Evolutionary conservation across 2,888 invertebrate genomes (phyloP).

Genomic region (Philereme transversata): DNA sequence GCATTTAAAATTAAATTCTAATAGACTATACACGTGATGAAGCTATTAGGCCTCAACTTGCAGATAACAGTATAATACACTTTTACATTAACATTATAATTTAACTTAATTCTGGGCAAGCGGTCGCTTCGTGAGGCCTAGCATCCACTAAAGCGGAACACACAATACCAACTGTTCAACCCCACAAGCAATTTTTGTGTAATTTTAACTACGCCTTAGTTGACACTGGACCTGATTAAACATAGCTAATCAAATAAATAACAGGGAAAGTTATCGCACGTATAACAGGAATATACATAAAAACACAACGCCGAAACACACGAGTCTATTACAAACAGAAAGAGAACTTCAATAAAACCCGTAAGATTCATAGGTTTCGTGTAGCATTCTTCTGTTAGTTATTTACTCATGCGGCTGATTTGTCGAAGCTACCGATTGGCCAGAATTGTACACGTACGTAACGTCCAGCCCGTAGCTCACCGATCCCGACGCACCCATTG

Average conservation of each 20-base stretch:
- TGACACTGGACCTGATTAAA: too few species aligned
- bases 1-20: constrained; percentile 43
- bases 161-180: background rate
- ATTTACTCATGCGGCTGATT: constrained; percentile 8
- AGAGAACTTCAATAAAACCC: background rate
- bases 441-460: constrained; percentile 13
- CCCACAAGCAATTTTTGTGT: background rate
- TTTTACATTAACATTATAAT: constrained; percentile 43
- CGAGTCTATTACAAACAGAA: constrained; percentile 9
- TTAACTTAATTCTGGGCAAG: constrained; percentile 20
- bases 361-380: background rate
- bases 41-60: constrained; percentile 62
- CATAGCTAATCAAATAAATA: constrained; percentile 6
- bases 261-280: constrained; percentile 23
- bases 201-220: too few species aligned
- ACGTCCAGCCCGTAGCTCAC: constrained; percentile 34
- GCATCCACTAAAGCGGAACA: background rate
- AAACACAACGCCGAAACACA: constrained; percentile 31
- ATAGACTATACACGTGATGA: constrained; percentile 52
- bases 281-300: constrained; percentile 36
- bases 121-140: constrained; percentile 25
- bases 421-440: constrained; percentile 15
- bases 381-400: constrained; percentile 2
- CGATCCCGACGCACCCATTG: constrained; percentile 33
- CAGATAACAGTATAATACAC: constrained; percentile 62